Conservation (phyloP, 92 coral and sea anemone genomes). For the Paramuricea clavata region DNA sequence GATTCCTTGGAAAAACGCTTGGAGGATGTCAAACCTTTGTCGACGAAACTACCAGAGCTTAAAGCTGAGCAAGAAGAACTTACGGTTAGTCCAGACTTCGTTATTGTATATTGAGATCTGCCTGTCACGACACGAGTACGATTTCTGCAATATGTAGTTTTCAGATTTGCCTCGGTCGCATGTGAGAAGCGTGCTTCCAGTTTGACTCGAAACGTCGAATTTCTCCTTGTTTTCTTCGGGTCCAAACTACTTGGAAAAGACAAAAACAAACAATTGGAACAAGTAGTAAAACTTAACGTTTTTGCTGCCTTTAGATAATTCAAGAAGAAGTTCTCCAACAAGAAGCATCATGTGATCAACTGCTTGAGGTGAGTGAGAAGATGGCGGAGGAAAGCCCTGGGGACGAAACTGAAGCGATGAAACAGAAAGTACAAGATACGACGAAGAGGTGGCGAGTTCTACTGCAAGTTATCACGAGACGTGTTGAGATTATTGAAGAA, state of each 20-base stretch:
- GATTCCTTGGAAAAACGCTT: slow-evolving; percentile 41
- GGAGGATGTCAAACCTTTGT: slow-evolving; percentile 20
- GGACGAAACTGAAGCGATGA: slow-evolving; percentile 73
- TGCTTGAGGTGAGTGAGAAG: slow-evolving; percentile 83
- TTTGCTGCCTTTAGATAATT: slow-evolving; percentile 20
- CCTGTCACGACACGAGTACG: background rate
- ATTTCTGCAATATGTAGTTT: background rate
- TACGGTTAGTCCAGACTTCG: slow-evolving; percentile 12
- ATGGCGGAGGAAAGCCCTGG: slow-evolving; percentile 85
- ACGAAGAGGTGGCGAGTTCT: slow-evolving; percentile 80
- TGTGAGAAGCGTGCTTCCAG: no score
- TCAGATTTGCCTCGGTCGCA: no score
- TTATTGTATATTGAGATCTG: background rate
- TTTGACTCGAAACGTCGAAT: no score
- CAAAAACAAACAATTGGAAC: no score
- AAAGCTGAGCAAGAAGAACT: slow-evolving; percentile 32
- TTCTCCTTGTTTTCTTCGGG: no score
- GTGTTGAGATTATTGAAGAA: slow-evolving; percentile 35
- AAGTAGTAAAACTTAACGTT: background rate
- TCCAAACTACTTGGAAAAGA: no score
- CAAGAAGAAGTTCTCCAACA: slow-evolving; percentile 78
- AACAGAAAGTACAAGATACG: slow-evolving; percentile 76
- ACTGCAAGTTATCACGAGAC: slow-evolving; percentile 15
- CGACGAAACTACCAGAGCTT: slow-evolving; percentile 35
- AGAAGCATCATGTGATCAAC: slow-evolving; percentile 81